A percentile compares a stretch with the other conserved stretches of the same genome.
Evolutionary conservation across 2,113 vertebrate genomes (phyloP).

Genomic region (Tachysurus fulvidraco): DNA sequence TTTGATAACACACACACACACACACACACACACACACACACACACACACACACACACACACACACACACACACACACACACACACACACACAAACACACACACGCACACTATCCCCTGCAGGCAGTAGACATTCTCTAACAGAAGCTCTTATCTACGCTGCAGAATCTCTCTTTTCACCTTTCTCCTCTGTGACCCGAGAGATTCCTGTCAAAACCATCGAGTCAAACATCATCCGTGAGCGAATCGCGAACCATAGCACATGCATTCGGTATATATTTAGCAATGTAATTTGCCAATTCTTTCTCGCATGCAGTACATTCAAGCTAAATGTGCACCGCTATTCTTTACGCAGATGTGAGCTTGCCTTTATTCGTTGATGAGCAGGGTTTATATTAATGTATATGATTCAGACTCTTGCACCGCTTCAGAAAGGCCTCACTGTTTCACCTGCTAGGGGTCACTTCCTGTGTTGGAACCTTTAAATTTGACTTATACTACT

Average conservation of each 20-base stretch:
- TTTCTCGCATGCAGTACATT: background rate
- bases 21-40: background rate
- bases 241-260: background rate
- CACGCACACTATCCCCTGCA: background rate
- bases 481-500: background rate
- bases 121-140: constrained; percentile 38
- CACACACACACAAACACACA: constrained; percentile 16
- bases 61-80: constrained; percentile 5
- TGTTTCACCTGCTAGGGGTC: background rate
- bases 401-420: background rate
- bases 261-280: background rate
- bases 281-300: background rate
- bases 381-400: background rate
- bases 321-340: background rate
- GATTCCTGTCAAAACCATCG: constrained; percentile 20
- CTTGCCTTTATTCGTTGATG: background rate
- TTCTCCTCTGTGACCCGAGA: background rate
- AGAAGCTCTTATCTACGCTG: background rate
- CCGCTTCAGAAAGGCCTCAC: background rate
- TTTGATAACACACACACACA: background rate
- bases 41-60: too few relatives aligned
- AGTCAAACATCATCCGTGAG: background rate
- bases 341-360: background rate
- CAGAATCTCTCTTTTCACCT: background rate
- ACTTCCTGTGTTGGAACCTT: constrained; percentile 10